phyloP scores from a whole-genome alignment of 2,888 invertebrate genomes.

The Orthosia gracilis region DNA sequence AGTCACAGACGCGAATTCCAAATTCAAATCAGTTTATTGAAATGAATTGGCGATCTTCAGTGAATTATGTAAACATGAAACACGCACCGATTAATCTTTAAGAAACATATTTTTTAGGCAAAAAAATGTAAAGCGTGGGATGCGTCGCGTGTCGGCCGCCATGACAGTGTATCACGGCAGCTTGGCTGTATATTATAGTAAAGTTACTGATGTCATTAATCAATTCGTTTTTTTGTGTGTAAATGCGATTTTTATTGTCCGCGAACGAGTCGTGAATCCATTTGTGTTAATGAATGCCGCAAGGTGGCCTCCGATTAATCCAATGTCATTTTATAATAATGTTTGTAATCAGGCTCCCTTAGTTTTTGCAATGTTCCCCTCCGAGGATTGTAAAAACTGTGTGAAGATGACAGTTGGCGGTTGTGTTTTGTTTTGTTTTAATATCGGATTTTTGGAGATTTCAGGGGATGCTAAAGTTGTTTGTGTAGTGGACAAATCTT shows the following conservation, averaged over 20 bases:
- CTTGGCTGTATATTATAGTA: slow-evolving; percentile 53
- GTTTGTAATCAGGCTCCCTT: slow-evolving; percentile 74
- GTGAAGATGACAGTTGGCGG: slow-evolving; percentile 76
- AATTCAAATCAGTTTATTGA: slow-evolving; percentile 59
- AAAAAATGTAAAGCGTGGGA: slow-evolving; percentile 33
- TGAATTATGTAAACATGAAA: slow-evolving; percentile 49
- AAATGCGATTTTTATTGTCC: slow-evolving; percentile 89
- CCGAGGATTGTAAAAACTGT: slow-evolving; percentile 67
- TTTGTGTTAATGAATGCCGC: slow-evolving; percentile 87
- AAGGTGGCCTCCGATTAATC: slow-evolving; percentile 87
- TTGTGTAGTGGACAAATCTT: slow-evolving; percentile 55
- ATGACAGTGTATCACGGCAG: slow-evolving; percentile 53
- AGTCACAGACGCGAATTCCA: slow-evolving; percentile 45
- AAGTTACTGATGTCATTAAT: slow-evolving; percentile 83
- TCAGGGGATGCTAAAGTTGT: slow-evolving; percentile 37
- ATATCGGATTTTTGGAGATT: slow-evolving; percentile 60
- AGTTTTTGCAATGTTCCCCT: slow-evolving; percentile 72
- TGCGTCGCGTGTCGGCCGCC: slow-evolving; percentile 52
- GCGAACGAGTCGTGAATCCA: slow-evolving; percentile 81
- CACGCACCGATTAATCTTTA: slow-evolving; percentile 56
- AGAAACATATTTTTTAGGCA: slow-evolving; percentile 47
- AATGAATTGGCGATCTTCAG: slow-evolving; percentile 37
- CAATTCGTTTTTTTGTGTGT: slow-evolving; percentile 79
- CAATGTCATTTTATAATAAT: slow-evolving; percentile 86
- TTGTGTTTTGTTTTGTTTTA: slow-evolving; percentile 60